These are phyloP conservation scores for Drosophila obscura DNA, from an alignment of 1,140 invertebrate genomes.

Conservation along the genomic window DNA sequence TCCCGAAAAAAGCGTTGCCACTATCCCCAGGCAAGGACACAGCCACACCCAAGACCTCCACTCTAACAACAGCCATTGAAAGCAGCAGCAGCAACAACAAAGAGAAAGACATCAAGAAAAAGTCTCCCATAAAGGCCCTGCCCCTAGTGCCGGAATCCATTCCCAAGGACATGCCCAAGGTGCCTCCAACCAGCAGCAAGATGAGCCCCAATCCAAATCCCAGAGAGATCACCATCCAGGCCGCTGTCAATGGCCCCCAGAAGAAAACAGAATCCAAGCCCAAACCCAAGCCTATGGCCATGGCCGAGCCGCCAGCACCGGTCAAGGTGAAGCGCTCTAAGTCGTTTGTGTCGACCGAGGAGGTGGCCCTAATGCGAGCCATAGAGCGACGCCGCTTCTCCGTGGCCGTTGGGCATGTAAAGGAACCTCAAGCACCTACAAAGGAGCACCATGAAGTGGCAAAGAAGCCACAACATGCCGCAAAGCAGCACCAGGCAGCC, in stretches of 20 bases:
- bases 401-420: conserved; percentile 67
- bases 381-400: conserved; percentile 42
- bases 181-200: conserved; percentile 9
- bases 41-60: not conserved
- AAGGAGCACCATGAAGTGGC: too few species aligned
- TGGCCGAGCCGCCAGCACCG: not conserved
- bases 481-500: too few species aligned
- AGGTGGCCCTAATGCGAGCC: conserved; percentile 22
- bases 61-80: not conserved
- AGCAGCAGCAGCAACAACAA: conserved; percentile 8
- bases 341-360: conserved; percentile 41
- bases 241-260: not conserved
- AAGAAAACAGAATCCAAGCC: not conserved
- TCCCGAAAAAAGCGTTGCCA: conserved; percentile 14
- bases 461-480: too few species aligned
- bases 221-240: not conserved
- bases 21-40: not conserved
- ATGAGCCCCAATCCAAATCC: conserved; percentile 10
- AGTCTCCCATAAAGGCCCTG: conserved; percentile 6
- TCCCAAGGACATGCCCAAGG: not conserved
- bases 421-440: too few species aligned
- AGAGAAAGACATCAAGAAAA: not conserved
- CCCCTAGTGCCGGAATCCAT: conserved; percentile 6
- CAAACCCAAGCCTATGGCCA: not conserved
- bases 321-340: conserved; percentile 60